Percentiles rank a stretch among this genome's conserved stretches.
phyloP scores from a whole-genome alignment of 2,888 invertebrate species.

The Archaeoteleia sp. region DNA sequence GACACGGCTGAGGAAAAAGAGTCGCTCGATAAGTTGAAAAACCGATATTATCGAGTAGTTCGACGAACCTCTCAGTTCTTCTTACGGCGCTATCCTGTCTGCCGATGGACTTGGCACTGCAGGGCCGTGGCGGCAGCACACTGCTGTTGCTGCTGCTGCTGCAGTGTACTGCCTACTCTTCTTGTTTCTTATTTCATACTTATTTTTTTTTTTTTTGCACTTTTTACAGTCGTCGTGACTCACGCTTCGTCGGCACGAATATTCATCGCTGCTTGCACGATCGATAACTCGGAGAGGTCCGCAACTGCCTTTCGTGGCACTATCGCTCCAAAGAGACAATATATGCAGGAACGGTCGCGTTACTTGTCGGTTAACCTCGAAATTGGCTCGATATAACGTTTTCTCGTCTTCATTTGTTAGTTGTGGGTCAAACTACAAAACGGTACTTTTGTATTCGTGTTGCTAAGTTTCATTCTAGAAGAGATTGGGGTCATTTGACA shows the following conservation, averaged over 20 bases:
- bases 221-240: conserved; percentile 52
- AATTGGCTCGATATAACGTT: conserved; percentile 36
- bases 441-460: conserved; percentile 25
- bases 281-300: conserved; percentile 54
- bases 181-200: conserved; percentile 12
- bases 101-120: no score
- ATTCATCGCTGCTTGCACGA: conserved; percentile 55
- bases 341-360: conserved; percentile 42
- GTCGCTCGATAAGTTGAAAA: conserved; percentile 41
- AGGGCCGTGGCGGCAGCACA: no score
- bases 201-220: conserved; percentile 25
- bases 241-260: conserved; percentile 52
- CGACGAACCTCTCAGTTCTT: conserved; percentile 41
- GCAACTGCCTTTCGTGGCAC: conserved; percentile 39
- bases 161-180: conserved; percentile 5
- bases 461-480: conserved; percentile 37
- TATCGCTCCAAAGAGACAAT: conserved; percentile 41
- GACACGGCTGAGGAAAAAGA: conserved; percentile 24
- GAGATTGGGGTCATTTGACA: no score
- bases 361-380: conserved; percentile 37
- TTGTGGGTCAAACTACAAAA: conserved; percentile 28
- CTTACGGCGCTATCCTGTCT: conserved; percentile 44
- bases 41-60: conserved; percentile 36
- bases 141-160: neutral
- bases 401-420: conserved; percentile 39